Base-by-base conservation (phyloP, 30 jellyfish, hydroid and myxozoan species). In the Turritopsis rubra region DNA sequence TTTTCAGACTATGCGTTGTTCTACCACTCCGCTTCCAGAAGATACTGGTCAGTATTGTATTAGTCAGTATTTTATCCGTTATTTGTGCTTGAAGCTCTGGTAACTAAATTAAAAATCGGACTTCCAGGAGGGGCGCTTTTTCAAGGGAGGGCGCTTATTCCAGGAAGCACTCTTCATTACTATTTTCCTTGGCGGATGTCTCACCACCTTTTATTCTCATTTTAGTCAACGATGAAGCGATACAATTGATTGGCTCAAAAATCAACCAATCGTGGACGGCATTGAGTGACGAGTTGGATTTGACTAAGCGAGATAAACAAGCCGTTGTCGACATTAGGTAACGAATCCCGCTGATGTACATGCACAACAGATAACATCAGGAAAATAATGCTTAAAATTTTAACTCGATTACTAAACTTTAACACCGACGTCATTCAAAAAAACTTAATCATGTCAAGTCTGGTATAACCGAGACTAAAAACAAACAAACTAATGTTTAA, bases 321-420 rank as follows among this genome's bases (percentile, higher is more conserved):
- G 97, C 94, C 3, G 85, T 89, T 24, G 78, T 77, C 7, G 97
- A 93, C 73, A 73, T 93, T 80, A 89, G 97, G 97, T 93, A 80
- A 20, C 8, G 16, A 41, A 41, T 41, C 60, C 60, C 60, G 60
- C 13, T 41, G 60, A 9, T 68, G 17, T 17, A 19, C 19, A 68
- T n/a, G 23, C 77, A 68, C 77, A 23, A n/a, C 30, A 16, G 77
- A 68, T 22, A 0, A 68, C 16, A n/a, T 13, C 9, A 41, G 60
- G 13, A 41, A 13, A n/a, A n/a, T n/a, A n/a, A 41, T 41, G 60
- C 60, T 41, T 41, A 41, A 41, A 5, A 3, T 5, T 41, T 41
- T 3, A 20, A 29, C n/a, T 76, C 75, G 78, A 16, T 22, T 66
- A 21, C 52, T 75, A 19, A 54, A n/a, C n/a, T n/a, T n/a, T n/a